Base-by-base conservation (phyloP, 2,888 invertebrate genomes). In the Matsumyia berberina region DNA sequence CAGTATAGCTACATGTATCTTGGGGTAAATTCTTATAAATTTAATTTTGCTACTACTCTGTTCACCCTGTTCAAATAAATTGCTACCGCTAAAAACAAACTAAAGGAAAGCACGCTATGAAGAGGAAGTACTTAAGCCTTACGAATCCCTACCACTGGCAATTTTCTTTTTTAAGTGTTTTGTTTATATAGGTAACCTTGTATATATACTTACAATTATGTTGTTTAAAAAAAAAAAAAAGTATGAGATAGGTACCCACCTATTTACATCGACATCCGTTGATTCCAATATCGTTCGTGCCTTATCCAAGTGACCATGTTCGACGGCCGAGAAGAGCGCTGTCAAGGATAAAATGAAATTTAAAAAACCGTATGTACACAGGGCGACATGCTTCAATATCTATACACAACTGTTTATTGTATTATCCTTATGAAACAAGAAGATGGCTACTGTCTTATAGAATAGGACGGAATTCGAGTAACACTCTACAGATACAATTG, bases 291-390 rank as follows among this genome's bases (percentile, higher is more conserved):
- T 97, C 69, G 96, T 96, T 88, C 96, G 94, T 7, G 97, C 97
- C 90, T 97, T 97, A 89, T 98, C 98, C 89, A 97, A 92, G 91
- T 99, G 97, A 66, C 97, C 98, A 92, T 98, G 97, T 92, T 99
- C 99, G 39, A 99, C 97, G 5, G 98, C 98, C 39, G 97, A 96
- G 91, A 99, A 98, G 57, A 98, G 93, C 67, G 97, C 98, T 98
- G 94, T 29, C 94, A 95, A 88, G 89, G 87, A 88, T 88, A 89
- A 91, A 89, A 78, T 57, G n/a, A 53, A 69, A 51, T 79, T 69
- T 58, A 51, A 39, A 64, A 60, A 80, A 58, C 67, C 31, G 51
- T 60, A 60, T 57, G 60, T 35, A 77, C 57, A 53, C 67, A 60
- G 17, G 15, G 35, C 44, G 19, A 64, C 35, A 35, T 64, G 62